Conservation (phyloP, 2,113 vertebrate species). For the Indicator indicator region DNA sequence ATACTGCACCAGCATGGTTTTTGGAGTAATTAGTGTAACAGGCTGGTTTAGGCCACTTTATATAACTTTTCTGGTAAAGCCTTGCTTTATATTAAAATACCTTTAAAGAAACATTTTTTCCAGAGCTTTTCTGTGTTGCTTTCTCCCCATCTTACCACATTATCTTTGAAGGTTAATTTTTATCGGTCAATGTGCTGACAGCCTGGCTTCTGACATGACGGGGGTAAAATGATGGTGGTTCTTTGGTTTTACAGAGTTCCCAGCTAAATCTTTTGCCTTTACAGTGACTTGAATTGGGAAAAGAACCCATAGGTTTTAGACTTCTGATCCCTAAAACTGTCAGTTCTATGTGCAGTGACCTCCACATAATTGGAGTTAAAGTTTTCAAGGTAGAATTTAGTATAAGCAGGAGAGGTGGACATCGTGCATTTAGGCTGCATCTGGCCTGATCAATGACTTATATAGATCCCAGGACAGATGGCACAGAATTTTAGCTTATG, state of each 20-base stretch:
- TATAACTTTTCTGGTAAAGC: slow-evolving; percentile 37
- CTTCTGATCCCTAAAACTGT: not conserved
- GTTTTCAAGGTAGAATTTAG: not conserved
- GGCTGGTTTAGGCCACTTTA: not conserved
- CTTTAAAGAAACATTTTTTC: not conserved
- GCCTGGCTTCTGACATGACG: not conserved
- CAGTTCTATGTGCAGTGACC: not conserved
- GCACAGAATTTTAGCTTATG: not conserved
- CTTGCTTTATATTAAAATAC: slow-evolving; percentile 43
- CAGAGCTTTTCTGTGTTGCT: not conserved
- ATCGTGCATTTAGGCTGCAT: not conserved
- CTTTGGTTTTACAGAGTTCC: not conserved
- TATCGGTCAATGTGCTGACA: not conserved
- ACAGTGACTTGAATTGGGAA: not conserved
- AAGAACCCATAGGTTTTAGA: not conserved
- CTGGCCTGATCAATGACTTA: not conserved
- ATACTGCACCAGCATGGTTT: not conserved
- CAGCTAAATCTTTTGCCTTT: not conserved
- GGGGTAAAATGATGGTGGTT: not conserved
- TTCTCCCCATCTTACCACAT: not conserved
- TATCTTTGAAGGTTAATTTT: slow-evolving; percentile 8
- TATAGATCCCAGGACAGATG: not conserved
- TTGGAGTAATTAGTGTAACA: not conserved
- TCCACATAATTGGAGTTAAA: not conserved
- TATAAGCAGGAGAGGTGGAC: not conserved